phyloP scores from a whole-genome alignment of 2,113 vertebrate genomes.

The Numida meleagris region DNA sequence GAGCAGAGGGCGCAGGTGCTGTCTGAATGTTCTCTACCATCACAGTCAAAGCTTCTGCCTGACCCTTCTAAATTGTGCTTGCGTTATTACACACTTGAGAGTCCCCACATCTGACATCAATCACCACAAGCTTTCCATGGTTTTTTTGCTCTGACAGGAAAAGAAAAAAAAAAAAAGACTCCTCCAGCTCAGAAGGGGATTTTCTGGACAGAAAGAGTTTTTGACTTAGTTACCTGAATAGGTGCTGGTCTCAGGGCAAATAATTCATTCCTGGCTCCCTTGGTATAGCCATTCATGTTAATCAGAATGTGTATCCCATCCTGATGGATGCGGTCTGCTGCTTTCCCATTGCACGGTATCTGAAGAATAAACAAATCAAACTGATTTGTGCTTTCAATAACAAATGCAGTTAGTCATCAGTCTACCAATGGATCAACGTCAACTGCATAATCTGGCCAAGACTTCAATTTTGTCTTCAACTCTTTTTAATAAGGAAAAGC shows the following conservation, averaged over 20 bases:
- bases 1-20: background rate
- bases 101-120: background rate
- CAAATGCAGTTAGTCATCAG: background rate
- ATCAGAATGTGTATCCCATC: slow-evolving; percentile 96
- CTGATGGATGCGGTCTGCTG: slow-evolving; percentile 97
- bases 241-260: slow-evolving; percentile 96
- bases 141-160: background rate
- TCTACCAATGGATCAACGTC: background rate
- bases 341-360: slow-evolving; percentile 98
- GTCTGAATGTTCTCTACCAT: background rate
- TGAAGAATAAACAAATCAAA: slow-evolving; percentile 38
- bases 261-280: slow-evolving; percentile 95
- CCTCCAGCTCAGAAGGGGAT: background rate
- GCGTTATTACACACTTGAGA: background rate
- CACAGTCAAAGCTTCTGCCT: background rate
- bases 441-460: background rate
- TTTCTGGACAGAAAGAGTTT: background rate
- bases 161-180: background rate
- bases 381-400: background rate
- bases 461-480: background rate
- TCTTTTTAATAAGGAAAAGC: background rate
- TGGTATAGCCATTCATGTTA: slow-evolving; percentile 99
- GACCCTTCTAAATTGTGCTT: background rate
- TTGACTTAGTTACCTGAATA: slow-evolving; percentile 84
- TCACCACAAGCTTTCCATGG: background rate